Conservation (phyloP, 2,888 invertebrate species). For the Sarcophaga caerulescens region DNA sequence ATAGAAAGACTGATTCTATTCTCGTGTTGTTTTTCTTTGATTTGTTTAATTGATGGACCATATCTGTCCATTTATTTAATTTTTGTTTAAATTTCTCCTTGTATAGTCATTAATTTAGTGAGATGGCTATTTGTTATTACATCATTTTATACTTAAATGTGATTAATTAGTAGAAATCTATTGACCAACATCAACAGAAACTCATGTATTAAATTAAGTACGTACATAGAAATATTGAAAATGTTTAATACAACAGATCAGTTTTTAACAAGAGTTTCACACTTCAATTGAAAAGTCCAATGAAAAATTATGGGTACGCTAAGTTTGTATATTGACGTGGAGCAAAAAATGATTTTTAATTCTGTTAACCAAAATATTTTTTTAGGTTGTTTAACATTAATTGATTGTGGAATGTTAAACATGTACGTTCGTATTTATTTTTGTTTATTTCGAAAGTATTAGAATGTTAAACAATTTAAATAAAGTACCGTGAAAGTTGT, state of each 20-base stretch:
- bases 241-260: conserved; percentile 16
- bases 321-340: background rate
- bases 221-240: background rate
- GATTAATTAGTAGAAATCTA: conserved; percentile 58
- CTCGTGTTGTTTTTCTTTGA: conserved; percentile 36
- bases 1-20: background rate
- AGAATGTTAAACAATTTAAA: no score
- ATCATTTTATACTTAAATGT: conserved; percentile 51
- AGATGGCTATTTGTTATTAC: conserved; percentile 51
- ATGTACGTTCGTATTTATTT: no score
- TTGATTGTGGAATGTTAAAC: background rate
- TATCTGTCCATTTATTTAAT: conserved; percentile 53
- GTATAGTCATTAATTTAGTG: conserved; percentile 55
- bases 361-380: background rate
- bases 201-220: background rate
- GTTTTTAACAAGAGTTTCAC: conserved; percentile 35
- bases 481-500: no score
- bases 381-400: background rate
- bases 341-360: background rate
- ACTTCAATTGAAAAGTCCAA: conserved; percentile 28
- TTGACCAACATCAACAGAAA: conserved; percentile 20
- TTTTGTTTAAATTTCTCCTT: conserved; percentile 43
- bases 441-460: no score
- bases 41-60: conserved; percentile 54
- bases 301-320: conserved; percentile 21